Evolutionary conservation across 2,888 invertebrate species (phyloP), one percentile per base, ranked within the genome.

Genomic region (Theretra japonica): DNA sequence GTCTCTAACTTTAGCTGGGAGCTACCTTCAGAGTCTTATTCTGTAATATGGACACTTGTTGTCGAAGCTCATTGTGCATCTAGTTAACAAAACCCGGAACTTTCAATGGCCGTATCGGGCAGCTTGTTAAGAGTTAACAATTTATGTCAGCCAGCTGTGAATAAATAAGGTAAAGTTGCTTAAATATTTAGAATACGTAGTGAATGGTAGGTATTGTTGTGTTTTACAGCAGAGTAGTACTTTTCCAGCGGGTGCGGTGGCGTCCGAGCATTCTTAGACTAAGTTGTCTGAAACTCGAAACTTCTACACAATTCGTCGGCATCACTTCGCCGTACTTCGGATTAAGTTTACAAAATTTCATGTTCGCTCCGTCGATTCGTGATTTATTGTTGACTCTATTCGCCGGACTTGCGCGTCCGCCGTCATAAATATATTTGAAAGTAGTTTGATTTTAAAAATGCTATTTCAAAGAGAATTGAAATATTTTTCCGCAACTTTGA

Each of bases 261-360:
- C 76, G 79, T 70, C 76, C 77, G 80, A 77, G 80, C 83, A 86
- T 86, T 88, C 86, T 84, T 84, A 77, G 76, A 71, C 76, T 58
- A 78, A 87, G 80, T 86, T 89, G 78, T 82, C 78, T 76, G 76
- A 80, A 88, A 90, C 83, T 90, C 86, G 73, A 75, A 82, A 84
- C 82, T 82, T 86, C 77, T 81, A 79, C 81, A 85, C 86, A 87
- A 86, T 86, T 84, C 85, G 86, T 85, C 81, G 85, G 81, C 83
- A 83, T 84, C 83, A 82, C 82, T 82, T 82, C 82, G 81, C 79
- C 80, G 76, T 80, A 82, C 82, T 83, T 84, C 73, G 83, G 83
- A 87, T 86, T 86, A 85, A 88, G 84, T 88, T 88, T 85, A 84
- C 79, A 83, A 86, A 83, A 86, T 86, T 85, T 82, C 82, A 82